These are phyloP conservation scores for Aricia artaxerxes DNA, from an alignment of 2,888 invertebrate genomes.

Conservation along the genomic window DNA sequence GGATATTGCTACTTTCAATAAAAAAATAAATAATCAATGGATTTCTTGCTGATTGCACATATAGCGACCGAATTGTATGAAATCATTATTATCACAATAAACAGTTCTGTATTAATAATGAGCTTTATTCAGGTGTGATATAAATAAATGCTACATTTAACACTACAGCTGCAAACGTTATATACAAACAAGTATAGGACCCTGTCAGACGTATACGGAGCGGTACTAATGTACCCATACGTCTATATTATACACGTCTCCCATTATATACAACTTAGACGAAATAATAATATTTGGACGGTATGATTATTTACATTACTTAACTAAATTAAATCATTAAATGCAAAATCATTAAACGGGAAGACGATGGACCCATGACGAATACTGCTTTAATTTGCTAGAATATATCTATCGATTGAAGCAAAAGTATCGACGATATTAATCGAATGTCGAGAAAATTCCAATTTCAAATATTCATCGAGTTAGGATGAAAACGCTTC, in stretches of 20 bases:
- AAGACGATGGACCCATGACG: constrained; percentile 14
- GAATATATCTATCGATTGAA: not conserved
- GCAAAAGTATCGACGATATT: not conserved
- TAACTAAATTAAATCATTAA: constrained; percentile 6
- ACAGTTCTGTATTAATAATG: constrained; percentile 47
- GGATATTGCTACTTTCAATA: not conserved
- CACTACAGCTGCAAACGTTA: constrained; percentile 44
- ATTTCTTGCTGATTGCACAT: not conserved
- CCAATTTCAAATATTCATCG: not conserved
- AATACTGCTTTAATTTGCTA: constrained; percentile 13
- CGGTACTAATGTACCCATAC: not conserved
- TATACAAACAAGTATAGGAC: constrained; percentile 65
- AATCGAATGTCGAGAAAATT: not conserved
- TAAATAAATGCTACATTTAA: constrained; percentile 66
- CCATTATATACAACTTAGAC: constrained; percentile 25
- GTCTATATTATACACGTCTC: constrained; percentile 20
- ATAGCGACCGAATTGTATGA: not conserved
- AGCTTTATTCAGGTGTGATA: constrained; percentile 79
- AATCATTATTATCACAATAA: constrained; percentile 23
- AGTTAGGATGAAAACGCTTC: not conserved
- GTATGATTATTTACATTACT: constrained; percentile 50
- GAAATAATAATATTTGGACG: constrained; percentile 61
- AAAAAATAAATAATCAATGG: not conserved
- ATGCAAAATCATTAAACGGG: constrained; percentile 32
- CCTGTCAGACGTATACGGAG: constrained; percentile 62